These are phyloP conservation scores for Tricholaema leucomelas DNA, from an alignment of 2,113 vertebrate species.

Conservation along the genomic window DNA sequence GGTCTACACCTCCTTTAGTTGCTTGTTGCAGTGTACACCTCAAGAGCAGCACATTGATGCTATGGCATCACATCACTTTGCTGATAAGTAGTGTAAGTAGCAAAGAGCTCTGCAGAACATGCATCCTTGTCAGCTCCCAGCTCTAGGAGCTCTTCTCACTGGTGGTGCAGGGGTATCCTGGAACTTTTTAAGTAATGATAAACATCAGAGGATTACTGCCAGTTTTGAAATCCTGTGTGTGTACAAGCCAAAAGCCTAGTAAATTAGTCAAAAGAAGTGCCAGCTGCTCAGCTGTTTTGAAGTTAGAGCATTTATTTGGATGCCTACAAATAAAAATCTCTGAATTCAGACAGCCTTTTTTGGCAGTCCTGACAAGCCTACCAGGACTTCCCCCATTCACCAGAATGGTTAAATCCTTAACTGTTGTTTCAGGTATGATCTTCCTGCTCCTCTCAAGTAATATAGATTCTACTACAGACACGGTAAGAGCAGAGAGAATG, in stretches of 20 bases:
- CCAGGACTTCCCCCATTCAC: neutral
- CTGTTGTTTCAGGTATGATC: neutral
- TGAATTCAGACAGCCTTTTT: neutral
- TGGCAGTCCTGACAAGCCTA: neutral
- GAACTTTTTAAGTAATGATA: neutral
- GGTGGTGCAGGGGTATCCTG: no score
- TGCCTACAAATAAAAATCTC: neutral
- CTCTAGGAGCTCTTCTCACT: neutral
- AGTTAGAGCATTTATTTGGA: neutral
- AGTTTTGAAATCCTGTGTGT: neutral
- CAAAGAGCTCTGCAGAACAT: neutral
- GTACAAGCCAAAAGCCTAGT: neutral
- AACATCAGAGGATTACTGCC: neutral
- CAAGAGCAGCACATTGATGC: neutral
- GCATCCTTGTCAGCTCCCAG: neutral
- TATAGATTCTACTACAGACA: neutral
- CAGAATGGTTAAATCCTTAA: neutral
- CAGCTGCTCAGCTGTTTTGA: neutral
- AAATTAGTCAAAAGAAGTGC: neutral
- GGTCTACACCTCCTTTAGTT: neutral
- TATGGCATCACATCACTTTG: neutral
- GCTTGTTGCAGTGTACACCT: rapidly evolving
- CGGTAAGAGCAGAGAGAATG: neutral
- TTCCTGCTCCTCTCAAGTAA: neutral
- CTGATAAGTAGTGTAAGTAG: neutral